Evolutionary conservation across 2,888 invertebrate species (phyloP).

Genomic region (Agrochola litura): DNA sequence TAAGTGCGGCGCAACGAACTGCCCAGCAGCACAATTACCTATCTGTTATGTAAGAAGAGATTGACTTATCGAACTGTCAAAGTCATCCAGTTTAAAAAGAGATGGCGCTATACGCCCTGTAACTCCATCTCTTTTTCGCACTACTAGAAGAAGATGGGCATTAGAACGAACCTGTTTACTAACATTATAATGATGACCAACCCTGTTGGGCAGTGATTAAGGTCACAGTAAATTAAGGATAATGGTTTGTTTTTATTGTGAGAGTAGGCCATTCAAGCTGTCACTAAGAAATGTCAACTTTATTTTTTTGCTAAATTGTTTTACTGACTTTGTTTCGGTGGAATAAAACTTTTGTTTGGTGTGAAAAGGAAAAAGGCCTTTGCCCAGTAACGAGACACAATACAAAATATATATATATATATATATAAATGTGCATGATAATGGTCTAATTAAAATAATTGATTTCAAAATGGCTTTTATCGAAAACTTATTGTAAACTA

Average conservation of each 20-base stretch:
- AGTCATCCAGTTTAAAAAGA: not conserved
- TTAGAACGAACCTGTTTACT: constrained; percentile 13
- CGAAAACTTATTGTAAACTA: not conserved
- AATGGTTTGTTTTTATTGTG: constrained; percentile 39
- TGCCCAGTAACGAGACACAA: too few relatives aligned
- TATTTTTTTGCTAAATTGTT: not conserved
- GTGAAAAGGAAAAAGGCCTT: not conserved
- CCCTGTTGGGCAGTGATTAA: constrained; percentile 41
- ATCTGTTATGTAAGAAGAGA: not conserved
- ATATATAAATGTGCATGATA: not conserved
- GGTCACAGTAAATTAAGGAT: constrained; percentile 37
- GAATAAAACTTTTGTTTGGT: not conserved
- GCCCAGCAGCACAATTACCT: not conserved
- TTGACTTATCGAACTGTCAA: not conserved
- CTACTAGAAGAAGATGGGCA: not conserved
- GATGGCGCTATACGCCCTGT: not conserved
- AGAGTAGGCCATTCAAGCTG: constrained; percentile 17
- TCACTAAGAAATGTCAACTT: constrained; percentile 16
- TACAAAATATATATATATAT: too few relatives aligned
- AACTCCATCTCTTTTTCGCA: not conserved
- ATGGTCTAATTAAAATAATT: not conserved
- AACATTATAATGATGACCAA: constrained; percentile 24
- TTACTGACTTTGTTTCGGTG: not conserved
- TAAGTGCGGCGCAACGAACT: not conserved
- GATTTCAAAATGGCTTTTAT: not conserved